A percentile compares a stretch with the other conserved stretches of the same genome.
Evolutionary conservation across 2,888 invertebrate genomes (phyloP).

Genomic region (Arge pagana): DNA sequence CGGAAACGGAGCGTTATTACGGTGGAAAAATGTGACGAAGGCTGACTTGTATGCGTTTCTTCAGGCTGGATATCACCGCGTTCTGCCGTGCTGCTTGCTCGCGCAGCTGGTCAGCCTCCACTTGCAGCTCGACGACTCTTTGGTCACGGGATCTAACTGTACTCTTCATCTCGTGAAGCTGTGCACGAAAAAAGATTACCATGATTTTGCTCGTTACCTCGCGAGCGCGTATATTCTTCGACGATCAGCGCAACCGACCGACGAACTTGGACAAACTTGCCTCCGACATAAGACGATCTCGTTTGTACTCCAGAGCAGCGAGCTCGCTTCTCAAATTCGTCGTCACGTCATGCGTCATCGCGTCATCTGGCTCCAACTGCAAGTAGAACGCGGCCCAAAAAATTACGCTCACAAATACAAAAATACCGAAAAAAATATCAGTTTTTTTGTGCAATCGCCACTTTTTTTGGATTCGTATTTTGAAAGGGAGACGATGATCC

Average conservation of each 20-base stretch:
- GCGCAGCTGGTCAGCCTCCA: slow-evolving; percentile 77
- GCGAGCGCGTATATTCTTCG: too few species aligned
- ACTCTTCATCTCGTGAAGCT: slow-evolving; percentile 74
- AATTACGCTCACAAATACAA: too few species aligned
- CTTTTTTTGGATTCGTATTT: too few species aligned
- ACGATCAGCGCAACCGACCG: too few species aligned
- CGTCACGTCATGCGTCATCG: slow-evolving; percentile 67
- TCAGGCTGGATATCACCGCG: slow-evolving; percentile 77
- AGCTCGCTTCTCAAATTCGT: slow-evolving; percentile 81
- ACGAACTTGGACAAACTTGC: too few species aligned
- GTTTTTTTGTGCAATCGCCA: too few species aligned
- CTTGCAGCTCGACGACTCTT: slow-evolving; percentile 75
- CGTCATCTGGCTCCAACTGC: slow-evolving; percentile 56
- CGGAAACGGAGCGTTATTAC: not conserved
- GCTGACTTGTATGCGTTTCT: slow-evolving; percentile 69
- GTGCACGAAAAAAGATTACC: too few species aligned
- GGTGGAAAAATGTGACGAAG: not conserved
- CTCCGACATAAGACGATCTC: slow-evolving; percentile 78
- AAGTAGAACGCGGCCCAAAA: too few species aligned
- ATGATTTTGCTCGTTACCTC: too few species aligned
- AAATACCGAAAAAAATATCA: too few species aligned
- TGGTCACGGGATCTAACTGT: slow-evolving; percentile 74
- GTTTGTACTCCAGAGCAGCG: slow-evolving; percentile 82
- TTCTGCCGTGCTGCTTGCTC: slow-evolving; percentile 84
- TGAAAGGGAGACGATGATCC: too few species aligned